Evolutionary conservation across 2,888 invertebrate species (phyloP).

Genomic region (Stramonita haemastoma): DNA sequence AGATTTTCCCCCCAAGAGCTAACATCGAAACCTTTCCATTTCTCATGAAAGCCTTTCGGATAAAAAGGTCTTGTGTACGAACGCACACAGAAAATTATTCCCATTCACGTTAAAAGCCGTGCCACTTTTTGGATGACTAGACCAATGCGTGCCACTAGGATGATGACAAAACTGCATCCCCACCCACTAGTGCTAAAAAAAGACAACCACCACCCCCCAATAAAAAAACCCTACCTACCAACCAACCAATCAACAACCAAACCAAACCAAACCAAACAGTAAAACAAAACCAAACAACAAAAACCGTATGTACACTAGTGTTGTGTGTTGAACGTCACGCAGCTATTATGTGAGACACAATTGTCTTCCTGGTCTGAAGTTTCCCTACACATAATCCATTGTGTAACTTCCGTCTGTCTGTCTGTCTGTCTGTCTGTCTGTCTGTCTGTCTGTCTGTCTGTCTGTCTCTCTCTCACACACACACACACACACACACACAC

Average conservation of each 20-base stretch:
- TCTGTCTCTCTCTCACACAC: not conserved
- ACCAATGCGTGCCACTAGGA: no score
- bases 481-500: not conserved
- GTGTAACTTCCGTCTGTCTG: not conserved
- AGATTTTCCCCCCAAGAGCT: no score
- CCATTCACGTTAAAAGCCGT: no score
- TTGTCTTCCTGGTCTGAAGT: not conserved
- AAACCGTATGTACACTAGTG: not conserved
- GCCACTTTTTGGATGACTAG: no score
- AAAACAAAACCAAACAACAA: not conserved
- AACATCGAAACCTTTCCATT: no score
- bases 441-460: not conserved
- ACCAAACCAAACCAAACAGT: not conserved
- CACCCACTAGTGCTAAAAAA: no score
- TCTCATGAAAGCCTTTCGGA: no score
- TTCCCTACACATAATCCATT: not conserved
- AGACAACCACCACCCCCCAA: no score
- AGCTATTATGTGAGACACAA: not conserved
- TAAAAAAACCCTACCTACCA: no score
- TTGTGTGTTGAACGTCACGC: not conserved
- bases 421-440: not conserved
- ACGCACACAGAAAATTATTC: no score
- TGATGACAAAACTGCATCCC: no score
- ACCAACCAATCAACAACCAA: not conserved
- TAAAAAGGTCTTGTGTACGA: no score